Evolutionary conservation across 2,888 invertebrate genomes (phyloP).

Genomic region (Macropis europaea): DNA sequence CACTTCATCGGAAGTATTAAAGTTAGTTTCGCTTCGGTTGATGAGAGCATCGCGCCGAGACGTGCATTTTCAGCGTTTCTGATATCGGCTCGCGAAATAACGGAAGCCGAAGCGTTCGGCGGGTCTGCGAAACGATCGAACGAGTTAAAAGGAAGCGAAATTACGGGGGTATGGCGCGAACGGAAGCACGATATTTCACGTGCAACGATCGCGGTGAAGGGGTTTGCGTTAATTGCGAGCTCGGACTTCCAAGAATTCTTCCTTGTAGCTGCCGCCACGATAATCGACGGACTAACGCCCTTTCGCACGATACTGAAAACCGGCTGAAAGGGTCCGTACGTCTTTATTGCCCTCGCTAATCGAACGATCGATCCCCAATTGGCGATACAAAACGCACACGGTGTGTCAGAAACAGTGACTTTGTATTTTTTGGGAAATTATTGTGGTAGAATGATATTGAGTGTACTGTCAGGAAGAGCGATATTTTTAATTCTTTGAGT

Average conservation of each 20-base stretch:
- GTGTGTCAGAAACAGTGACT: no score
- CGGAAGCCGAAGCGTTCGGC: not conserved
- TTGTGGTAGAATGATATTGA: no score
- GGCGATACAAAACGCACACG: no score
- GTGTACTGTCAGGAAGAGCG: no score
- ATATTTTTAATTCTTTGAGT: no score
- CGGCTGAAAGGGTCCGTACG: not conserved
- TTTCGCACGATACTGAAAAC: conserved; percentile 10
- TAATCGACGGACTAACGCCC: conserved; percentile 20
- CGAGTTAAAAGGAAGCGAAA: conserved; percentile 19
- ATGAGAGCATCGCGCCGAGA: no score
- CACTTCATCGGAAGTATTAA: no score
- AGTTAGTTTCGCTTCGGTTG: no score
- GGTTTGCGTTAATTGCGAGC: conserved; percentile 43
- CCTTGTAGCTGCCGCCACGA: conserved; percentile 18
- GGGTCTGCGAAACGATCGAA: conserved; percentile 14
- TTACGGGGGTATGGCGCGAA: conserved; percentile 13
- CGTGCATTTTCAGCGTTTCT: no score
- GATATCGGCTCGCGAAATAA: not conserved
- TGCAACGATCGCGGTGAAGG: conserved; percentile 34
- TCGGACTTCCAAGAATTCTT: conserved; percentile 48
- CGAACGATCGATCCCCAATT: conserved; percentile 17
- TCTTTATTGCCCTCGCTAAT: conserved; percentile 12
- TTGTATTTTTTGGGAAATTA: no score
- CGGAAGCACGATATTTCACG: conserved; percentile 34